Conservation (phyloP, 2,888 invertebrate species). For the Chouioia cunea region DNA sequence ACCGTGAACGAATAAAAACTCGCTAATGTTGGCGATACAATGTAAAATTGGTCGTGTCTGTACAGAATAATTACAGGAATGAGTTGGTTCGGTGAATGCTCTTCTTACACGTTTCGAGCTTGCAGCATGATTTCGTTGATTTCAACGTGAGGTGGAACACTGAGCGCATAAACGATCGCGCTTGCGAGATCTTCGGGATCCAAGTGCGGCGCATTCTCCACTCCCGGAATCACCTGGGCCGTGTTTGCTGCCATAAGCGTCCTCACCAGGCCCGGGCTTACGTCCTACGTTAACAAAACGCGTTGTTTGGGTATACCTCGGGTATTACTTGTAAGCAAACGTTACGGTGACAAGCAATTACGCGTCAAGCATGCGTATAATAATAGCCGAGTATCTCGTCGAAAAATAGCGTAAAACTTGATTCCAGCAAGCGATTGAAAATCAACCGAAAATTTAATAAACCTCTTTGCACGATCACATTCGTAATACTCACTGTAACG, state of each 20-base stretch:
- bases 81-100: too few relatives aligned
- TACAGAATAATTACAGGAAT: too few relatives aligned
- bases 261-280: conserved; percentile 22
- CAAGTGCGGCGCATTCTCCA: background rate
- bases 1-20: too few relatives aligned
- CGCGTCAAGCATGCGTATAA: conserved; percentile 47
- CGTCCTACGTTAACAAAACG: background rate
- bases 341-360: background rate
- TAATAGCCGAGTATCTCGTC: conserved; percentile 64
- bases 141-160: conserved; percentile 20
- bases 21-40: too few relatives aligned
- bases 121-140: conserved; percentile 15
- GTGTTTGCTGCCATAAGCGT: conserved; percentile 6
- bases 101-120: background rate
- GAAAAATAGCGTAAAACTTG: conserved; percentile 72
- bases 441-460: conserved; percentile 71
- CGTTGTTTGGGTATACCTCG: background rate
- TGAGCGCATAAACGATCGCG: conserved; percentile 12
- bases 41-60: too few relatives aligned
- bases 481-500: conserved; percentile 33
- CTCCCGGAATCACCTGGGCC: too few relatives aligned
- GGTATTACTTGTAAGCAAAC: background rate
- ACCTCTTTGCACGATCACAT: conserved; percentile 1
- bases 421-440: conserved; percentile 73
- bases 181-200: conserved; percentile 19